A percentile compares a stretch with the other conserved stretches of the same genome.
phyloP scores from a whole-genome alignment of 2,888 invertebrate genomes.

The Abrostola triplasia region DNA sequence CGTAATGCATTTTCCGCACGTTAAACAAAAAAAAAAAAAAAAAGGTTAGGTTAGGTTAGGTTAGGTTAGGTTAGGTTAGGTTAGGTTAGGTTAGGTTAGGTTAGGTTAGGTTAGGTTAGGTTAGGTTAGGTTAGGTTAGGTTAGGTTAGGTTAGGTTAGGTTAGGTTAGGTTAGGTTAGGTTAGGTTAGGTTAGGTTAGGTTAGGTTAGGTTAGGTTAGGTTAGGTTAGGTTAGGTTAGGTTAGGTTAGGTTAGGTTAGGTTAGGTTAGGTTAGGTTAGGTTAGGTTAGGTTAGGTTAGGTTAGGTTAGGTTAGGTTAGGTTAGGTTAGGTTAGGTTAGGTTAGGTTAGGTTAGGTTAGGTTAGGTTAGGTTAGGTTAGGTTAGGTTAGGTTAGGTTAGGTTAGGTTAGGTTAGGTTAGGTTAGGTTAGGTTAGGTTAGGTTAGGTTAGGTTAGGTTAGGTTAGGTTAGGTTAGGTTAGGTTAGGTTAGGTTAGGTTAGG shows the following conservation, averaged over 20 bases:
- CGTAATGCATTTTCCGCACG: no score
- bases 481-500: slow-evolving; percentile 25
- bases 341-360: slow-evolving; percentile 23
- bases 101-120: slow-evolving; percentile 28
- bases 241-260: slow-evolving; percentile 11
- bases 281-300: slow-evolving; percentile 17
- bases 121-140: slow-evolving; percentile 24
- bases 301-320: slow-evolving; percentile 23
- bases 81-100: slow-evolving; percentile 28
- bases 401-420: slow-evolving; percentile 23
- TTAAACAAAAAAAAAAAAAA: slow-evolving; percentile 2
- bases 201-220: slow-evolving; percentile 11
- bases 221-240: slow-evolving; percentile 1
- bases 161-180: slow-evolving; percentile 16
- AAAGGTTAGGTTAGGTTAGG: slow-evolving; percentile 27
- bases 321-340: slow-evolving; percentile 24
- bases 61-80: slow-evolving; percentile 28
- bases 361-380: slow-evolving; percentile 25
- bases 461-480: slow-evolving; percentile 25
- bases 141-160: slow-evolving; percentile 19
- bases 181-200: slow-evolving; percentile 16
- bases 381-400: slow-evolving; percentile 25
- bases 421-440: slow-evolving; percentile 25
- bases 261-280: slow-evolving; percentile 18
- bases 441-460: slow-evolving; percentile 24